A percentile compares a stretch with the other conserved stretches of the same genome.
These are phyloP conservation scores for Taxidea taxus DNA, from an alignment of 2,113 vertebrate species.

Conservation along the genomic window DNA sequence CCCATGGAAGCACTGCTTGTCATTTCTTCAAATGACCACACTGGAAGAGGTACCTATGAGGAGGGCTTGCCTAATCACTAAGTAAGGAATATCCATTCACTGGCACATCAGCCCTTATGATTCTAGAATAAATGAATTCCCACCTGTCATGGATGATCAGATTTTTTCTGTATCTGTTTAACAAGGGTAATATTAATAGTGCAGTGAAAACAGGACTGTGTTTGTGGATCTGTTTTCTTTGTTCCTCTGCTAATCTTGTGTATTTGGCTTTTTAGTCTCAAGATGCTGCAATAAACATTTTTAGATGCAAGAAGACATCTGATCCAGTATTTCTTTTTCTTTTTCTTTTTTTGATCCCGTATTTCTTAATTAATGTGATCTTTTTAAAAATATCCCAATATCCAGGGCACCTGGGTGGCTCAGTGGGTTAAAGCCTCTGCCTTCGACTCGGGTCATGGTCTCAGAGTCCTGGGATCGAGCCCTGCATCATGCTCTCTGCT, in stretches of 20 bases:
- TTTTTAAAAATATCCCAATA: background rate
- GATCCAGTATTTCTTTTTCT: background rate
- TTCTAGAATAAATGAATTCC: background rate
- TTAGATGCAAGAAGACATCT: constrained; percentile 13
- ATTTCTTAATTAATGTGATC: constrained; percentile 36
- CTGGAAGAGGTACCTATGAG: background rate
- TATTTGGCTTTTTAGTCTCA: constrained; percentile 23
- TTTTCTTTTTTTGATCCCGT: no score
- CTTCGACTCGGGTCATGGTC: no score
- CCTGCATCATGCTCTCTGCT: no score
- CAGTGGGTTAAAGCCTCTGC: no score
- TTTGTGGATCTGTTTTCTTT: background rate
- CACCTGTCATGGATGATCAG: constrained; percentile 7
- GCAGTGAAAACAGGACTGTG: background rate
- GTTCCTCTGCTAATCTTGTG: background rate
- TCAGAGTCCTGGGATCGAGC: no score
- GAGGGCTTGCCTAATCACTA: background rate
- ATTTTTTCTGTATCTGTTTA: background rate
- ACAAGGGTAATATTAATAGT: background rate
- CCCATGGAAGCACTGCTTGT: background rate
- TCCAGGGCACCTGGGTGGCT: no score
- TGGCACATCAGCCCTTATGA: background rate
- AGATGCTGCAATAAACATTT: background rate
- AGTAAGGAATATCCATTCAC: background rate
- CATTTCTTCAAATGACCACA: background rate